Evolutionary conservation across 2,888 invertebrate species (phyloP), one percentile per base, ranked within the genome.

Genomic region (Strigamia transsilvanica): DNA sequence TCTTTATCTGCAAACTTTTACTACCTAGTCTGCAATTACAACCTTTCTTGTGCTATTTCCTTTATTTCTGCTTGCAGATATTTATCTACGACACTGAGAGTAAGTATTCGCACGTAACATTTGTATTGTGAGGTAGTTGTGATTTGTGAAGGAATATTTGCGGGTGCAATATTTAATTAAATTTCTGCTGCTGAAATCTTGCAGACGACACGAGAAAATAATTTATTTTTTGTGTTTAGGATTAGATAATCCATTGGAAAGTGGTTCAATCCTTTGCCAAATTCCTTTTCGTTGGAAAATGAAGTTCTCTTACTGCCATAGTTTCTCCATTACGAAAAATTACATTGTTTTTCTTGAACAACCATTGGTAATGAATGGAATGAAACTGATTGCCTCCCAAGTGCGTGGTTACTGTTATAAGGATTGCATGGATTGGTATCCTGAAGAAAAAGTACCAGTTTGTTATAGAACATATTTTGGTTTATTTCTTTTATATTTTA

Each of bases 251-350:
- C n/a, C 61, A 34, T 2, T 61, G 13, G 66, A 27, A 32, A 34
- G 6, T 15, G 83, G 83, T 6, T 83, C 83, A 2, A 84, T 85
- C 27, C 34, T 85, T 4, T 56, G 82, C 10, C 77, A 82, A 9
- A 83, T 85, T 34, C 83, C 83, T 18, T 84, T 85, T 18, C 82
- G 83, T 41, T 83, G 83, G 83, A 85, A 80, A 15, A 84, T 84
- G 0, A 83, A 84, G 78, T 84, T 85, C 81, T 84, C 84, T 23
- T 89, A 89, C 85, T 86, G 86, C 83, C 89, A 89, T 85, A 90
- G 90, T 84, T 91, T 91, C 85, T 90, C 88, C 12, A 88, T 91
- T 86, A 89, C 90, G 0, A 88, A 90, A 82, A 89, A 90, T 83
- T 90, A 89, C 85, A 85, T 90, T 34, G 86, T 91, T 38, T 88